Evolutionary conservation across 2,113 vertebrate species (phyloP).

Genomic region (Aptenodytes patagonicus): DNA sequence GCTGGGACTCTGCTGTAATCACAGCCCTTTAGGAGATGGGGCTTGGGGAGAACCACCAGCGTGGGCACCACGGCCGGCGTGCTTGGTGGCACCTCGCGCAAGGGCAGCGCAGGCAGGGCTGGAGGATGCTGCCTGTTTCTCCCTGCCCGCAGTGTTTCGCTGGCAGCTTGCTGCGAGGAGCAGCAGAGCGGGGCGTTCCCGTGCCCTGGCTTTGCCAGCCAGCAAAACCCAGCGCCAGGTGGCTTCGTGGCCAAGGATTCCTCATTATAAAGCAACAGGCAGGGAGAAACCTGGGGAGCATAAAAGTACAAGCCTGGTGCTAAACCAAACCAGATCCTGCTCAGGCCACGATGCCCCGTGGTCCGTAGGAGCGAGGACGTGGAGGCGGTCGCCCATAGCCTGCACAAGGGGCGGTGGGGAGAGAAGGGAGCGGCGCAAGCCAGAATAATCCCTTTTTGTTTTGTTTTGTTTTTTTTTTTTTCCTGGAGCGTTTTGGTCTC

Average conservation of each 20-base stretch:
- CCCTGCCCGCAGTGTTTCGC: accelerated
- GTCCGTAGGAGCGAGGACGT: background rate
- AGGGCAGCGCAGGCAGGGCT: background rate
- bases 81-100: background rate
- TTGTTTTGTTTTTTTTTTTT: background rate
- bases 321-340: background rate
- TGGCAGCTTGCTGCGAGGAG: background rate
- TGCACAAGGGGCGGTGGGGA: background rate
- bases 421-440: background rate
- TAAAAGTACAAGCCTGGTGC: background rate
- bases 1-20: background rate
- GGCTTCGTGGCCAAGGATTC: background rate
- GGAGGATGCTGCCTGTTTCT: background rate
- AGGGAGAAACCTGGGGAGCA: background rate
- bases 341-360: background rate
- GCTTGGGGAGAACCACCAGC: background rate
- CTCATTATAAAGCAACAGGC: background rate
- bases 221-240: background rate
- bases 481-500: background rate
- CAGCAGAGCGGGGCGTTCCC: accelerated
- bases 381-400: background rate
- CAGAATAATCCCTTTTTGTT: background rate
- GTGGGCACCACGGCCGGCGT: accelerated
- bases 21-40: accelerated
- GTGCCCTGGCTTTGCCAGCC: background rate